These are phyloP conservation scores for Austrofundulus limnaeus DNA, from an alignment of 2,113 vertebrate species.

Conservation along the genomic window DNA sequence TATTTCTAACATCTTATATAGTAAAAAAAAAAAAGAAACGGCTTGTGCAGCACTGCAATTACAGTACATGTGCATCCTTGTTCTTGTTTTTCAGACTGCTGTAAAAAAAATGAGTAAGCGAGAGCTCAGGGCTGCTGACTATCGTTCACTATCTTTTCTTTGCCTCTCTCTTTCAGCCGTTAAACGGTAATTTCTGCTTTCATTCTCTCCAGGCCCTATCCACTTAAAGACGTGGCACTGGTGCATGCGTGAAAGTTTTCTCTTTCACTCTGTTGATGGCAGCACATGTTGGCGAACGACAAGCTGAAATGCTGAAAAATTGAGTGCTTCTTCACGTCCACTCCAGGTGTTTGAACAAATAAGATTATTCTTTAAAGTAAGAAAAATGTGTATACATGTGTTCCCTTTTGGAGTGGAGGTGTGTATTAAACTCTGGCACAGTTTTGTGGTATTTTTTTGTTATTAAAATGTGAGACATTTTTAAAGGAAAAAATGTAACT, in stretches of 20 bases:
- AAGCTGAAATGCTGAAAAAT: conserved; percentile 46
- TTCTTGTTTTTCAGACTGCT: conserved; percentile 60
- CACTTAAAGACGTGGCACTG: conserved; percentile 24
- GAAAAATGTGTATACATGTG: not conserved
- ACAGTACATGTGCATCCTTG: conserved; percentile 41
- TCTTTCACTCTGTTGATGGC: conserved; percentile 48
- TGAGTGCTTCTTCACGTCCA: conserved; percentile 47
- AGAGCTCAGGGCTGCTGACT: conserved; percentile 44
- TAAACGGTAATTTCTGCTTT: conserved; percentile 65
- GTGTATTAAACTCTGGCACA: conserved; percentile 41
- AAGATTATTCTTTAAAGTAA: conserved; percentile 31
- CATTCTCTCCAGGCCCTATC: conserved; percentile 36
- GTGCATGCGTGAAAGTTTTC: conserved; percentile 33
- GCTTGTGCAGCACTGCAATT: conserved; percentile 45
- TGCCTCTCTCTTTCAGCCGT: conserved; percentile 50
- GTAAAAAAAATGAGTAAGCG: conserved; percentile 36
- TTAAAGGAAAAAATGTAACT: conserved; percentile 8
- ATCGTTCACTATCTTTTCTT: conserved; percentile 47
- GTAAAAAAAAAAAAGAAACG: conserved; percentile 13
- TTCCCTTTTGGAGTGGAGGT: conserved; percentile 32
- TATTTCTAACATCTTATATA: conserved; percentile 43
- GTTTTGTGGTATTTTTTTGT: not conserved
- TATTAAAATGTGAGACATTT: conserved; percentile 23
- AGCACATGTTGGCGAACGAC: conserved; percentile 57
- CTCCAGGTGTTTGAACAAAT: conserved; percentile 64